A percentile compares a stretch with the other conserved stretches of the same genome.
Conservation (phyloP, 2,113 vertebrate species). For the Ploceus nigricollis region DNA sequence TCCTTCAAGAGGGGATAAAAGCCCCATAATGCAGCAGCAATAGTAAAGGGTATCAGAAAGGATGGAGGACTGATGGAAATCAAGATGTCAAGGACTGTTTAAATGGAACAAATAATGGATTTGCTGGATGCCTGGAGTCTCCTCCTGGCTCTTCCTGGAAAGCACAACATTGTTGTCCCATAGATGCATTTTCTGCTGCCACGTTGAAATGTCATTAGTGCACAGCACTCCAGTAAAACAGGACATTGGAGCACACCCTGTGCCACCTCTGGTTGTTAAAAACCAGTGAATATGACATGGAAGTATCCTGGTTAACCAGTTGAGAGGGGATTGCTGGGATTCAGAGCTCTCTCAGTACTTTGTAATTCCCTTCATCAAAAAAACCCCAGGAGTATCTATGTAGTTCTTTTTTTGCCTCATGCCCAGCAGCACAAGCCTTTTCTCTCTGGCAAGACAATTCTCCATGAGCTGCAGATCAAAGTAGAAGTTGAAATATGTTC, state of each 20-base stretch:
- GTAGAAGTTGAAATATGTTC: background rate
- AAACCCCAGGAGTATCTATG: rapidly evolving
- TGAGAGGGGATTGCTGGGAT: background rate
- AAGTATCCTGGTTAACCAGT: rapidly evolving
- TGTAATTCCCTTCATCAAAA: background rate
- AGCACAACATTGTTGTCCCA: background rate
- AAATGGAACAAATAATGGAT: background rate
- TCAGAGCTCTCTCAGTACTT: background rate
- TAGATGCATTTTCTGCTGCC: background rate
- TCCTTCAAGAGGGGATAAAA: background rate
- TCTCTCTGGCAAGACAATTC: background rate
- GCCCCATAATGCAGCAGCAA: background rate
- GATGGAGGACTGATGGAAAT: background rate
- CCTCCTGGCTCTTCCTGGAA: background rate
- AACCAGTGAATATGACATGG: rapidly evolving
- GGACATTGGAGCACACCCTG: too few relatives aligned
- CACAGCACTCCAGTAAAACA: background rate
- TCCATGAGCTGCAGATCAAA: background rate
- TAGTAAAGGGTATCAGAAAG: background rate
- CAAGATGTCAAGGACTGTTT: background rate
- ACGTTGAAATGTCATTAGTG: background rate
- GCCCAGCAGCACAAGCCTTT: background rate
- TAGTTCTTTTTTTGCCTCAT: background rate
- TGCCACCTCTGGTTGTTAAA: background rate
- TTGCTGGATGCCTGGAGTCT: background rate